These are phyloP conservation scores for Zoanthus sansibaricus DNA, from an alignment of 92 coral and sea anemone species.

Conservation along the genomic window DNA sequence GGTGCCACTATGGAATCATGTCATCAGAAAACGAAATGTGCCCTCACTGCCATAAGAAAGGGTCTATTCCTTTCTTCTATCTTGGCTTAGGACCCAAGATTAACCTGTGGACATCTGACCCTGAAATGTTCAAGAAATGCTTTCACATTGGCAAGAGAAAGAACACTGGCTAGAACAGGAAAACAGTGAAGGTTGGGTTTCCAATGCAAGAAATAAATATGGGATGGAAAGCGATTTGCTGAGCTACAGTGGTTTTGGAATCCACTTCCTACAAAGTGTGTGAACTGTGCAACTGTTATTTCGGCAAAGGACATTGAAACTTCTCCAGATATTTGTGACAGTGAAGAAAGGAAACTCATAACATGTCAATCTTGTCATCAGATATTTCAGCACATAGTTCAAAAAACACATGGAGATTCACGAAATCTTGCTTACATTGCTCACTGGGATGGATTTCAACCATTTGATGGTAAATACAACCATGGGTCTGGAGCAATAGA, in stretches of 20 bases:
- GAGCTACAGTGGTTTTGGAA: constrained; percentile 57
- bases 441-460: constrained; percentile 32
- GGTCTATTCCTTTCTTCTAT: constrained; percentile 41
- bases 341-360: not conserved
- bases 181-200: constrained; percentile 44
- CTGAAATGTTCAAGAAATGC: not conserved
- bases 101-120: constrained; percentile 15
- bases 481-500: constrained; percentile 53
- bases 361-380: not conserved
- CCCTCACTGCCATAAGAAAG: constrained; percentile 39
- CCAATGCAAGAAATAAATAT: constrained; percentile 27
- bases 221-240: constrained; percentile 49
- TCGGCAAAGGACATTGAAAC: constrained; percentile 29
- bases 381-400: constrained; percentile 13
- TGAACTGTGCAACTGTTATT: constrained; percentile 17
- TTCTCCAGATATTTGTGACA: constrained; percentile 13
- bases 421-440: constrained; percentile 14
- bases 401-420: constrained; percentile 10
- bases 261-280: constrained; percentile 38
- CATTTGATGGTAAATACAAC: constrained; percentile 37
- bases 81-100: constrained; percentile 38
- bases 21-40: constrained; percentile 49
- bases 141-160: constrained; percentile 28
- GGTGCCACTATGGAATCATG: constrained; percentile 51
- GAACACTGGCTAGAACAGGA: constrained; percentile 40